A percentile compares a stretch with the other conserved stretches of the same genome.
phyloP scores from a whole-genome alignment of 2,113 vertebrate genomes.

The Paracanthobrama guichenoti region DNA sequence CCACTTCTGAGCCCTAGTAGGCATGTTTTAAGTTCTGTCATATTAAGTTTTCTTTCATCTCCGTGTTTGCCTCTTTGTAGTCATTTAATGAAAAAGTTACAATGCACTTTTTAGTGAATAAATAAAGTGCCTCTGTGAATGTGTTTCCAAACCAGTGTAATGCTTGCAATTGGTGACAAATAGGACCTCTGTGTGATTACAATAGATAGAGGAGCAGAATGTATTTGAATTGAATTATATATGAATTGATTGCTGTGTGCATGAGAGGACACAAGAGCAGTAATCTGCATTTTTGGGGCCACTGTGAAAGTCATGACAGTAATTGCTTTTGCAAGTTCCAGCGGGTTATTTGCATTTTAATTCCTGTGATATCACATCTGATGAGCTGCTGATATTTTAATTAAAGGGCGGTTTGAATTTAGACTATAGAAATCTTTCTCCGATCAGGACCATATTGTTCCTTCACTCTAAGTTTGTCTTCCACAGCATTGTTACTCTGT shows the following conservation, averaged over 20 bases:
- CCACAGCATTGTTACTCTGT: background rate
- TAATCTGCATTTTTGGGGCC: conserved; percentile 29
- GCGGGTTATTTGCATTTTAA: conserved; percentile 36
- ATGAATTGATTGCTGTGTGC: conserved; percentile 34
- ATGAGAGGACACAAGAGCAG: conserved; percentile 34
- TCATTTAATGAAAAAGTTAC: conserved; percentile 27
- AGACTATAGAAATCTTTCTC: background rate
- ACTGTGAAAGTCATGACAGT: conserved; percentile 22
- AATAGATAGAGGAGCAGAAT: conserved; percentile 12
- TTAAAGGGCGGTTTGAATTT: conserved; percentile 11
- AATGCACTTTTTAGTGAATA: conserved; percentile 27
- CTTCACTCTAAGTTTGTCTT: background rate
- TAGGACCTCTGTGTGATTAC: conserved; percentile 31
- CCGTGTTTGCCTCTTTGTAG: background rate
- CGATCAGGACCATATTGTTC: conserved; percentile 11
- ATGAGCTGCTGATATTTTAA: conserved; percentile 36
- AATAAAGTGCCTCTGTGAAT: conserved; percentile 37
- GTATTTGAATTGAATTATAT: conserved; percentile 46
- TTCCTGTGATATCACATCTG: conserved; percentile 43
- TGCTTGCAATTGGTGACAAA: conserved; percentile 39
- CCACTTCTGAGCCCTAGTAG: background rate
- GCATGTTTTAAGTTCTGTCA: conserved; percentile 13
- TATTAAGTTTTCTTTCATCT: conserved; percentile 8
- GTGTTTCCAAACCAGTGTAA: background rate
- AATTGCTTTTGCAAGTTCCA: conserved; percentile 48